Conservation (phyloP, 2,113 vertebrate species). For the Rhinogobius similis region DNA sequence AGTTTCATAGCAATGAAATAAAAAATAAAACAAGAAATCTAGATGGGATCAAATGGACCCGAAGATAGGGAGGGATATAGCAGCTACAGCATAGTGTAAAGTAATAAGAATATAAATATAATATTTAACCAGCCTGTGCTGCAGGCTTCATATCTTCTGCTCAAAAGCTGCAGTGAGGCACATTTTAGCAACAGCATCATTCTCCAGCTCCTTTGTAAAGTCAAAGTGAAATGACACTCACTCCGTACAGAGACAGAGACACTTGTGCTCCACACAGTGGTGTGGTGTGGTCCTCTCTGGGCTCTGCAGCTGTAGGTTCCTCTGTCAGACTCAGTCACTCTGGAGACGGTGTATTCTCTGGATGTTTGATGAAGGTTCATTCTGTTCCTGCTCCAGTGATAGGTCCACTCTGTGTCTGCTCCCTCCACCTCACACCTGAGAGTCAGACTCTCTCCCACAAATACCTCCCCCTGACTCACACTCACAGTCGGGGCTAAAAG, state of each 20-base stretch:
- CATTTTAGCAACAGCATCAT: too few relatives aligned
- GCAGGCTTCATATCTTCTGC: too few relatives aligned
- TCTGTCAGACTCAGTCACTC: not conserved
- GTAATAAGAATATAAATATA: too few relatives aligned
- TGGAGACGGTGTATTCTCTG: not conserved
- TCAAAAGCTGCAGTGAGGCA: too few relatives aligned
- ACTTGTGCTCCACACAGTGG: not conserved
- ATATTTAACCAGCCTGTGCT: too few relatives aligned
- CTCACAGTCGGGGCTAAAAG: not conserved
- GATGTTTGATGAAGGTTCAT: not conserved
- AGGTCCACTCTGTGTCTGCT: not conserved
- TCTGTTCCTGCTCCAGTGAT: not conserved
- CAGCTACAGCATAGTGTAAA: too few relatives aligned
- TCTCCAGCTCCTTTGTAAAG: too few relatives aligned
- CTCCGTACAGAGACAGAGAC: not conserved
- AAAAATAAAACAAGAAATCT: too few relatives aligned
- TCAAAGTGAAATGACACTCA: not conserved
- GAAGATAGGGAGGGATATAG: too few relatives aligned
- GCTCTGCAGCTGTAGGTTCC: not conserved
- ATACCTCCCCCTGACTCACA: not conserved
- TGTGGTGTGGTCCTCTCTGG: not conserved
- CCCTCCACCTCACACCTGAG: slow-evolving; percentile 1
- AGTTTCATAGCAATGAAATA: too few relatives aligned
- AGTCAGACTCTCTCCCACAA: slow-evolving; percentile 1
- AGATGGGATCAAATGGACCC: too few relatives aligned